phyloP scores from a whole-genome alignment of 2,888 invertebrate species.

The Schrankia costaestrigalis region DNA sequence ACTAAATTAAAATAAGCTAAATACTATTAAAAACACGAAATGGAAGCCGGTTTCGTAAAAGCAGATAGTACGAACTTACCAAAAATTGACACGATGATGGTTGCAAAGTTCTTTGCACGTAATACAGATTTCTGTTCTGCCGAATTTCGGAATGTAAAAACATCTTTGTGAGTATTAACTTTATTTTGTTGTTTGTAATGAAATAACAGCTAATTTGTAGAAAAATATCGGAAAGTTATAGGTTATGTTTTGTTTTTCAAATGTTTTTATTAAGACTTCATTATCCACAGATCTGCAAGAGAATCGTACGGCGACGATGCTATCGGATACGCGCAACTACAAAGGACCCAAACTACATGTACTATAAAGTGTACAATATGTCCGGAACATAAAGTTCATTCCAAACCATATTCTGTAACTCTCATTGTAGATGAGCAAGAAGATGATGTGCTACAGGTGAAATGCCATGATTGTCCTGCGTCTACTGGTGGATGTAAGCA shows the following conservation, averaged over 20 bases:
- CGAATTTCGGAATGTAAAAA: constrained; percentile 23
- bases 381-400: constrained; percentile 36
- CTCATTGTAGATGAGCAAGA: constrained; percentile 31
- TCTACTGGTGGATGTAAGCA: constrained; percentile 39
- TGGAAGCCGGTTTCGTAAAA: constrained; percentile 17
- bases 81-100: constrained; percentile 19
- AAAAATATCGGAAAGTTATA: not conserved
- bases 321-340: constrained; percentile 30
- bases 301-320: constrained; percentile 35
- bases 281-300: constrained; percentile 4
- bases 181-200: not conserved
- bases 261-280: not conserved
- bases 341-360: constrained; percentile 25
- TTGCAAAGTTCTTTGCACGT: constrained; percentile 17
- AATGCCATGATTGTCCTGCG: constrained; percentile 36
- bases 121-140: constrained; percentile 21
- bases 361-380: constrained; percentile 31
- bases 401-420: constrained; percentile 26
- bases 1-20: too few species aligned
- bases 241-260: not conserved
- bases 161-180: constrained; percentile 20
- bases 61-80: constrained; percentile 15
- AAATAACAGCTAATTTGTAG: not conserved
- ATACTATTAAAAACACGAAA: too few species aligned
- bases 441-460: constrained; percentile 9